Base-by-base conservation (phyloP, 2,888 invertebrate genomes). In the Schizaphis graminum region DNA sequence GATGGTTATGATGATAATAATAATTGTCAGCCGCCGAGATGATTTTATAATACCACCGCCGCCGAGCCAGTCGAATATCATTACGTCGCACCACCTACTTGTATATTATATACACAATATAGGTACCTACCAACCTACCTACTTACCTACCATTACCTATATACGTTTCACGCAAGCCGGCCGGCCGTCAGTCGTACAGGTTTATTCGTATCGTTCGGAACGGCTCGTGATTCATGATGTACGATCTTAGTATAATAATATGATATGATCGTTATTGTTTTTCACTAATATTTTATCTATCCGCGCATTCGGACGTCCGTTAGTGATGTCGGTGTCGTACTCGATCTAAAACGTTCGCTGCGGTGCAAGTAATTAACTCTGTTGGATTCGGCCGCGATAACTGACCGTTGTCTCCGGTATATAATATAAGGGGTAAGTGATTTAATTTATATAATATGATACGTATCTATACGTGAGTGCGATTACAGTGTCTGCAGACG, bases 111-210 rank as follows among this genome's bases (percentile, higher is more conserved):
- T 3, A 35, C 21, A 77, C 35, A 24, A 8, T 77, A 41, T 53
- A 53, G 53, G 53, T 53, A 53, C 53, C 53, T 53, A 53, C 53
- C 53, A 53, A 21, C 53, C 53, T 44, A 77, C n/a, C 49, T n/a
- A 87, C 28, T 57, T 85, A 85, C 44, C 44, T 86, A 77, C 35
- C 77, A 77, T 77, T 77, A 77, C 77, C 77, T 77, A 77, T 77
- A 35, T 77, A 89, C 56, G 56, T 89, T 89, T 89, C 26, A 57
- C 44, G 89, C n/a, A 8, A 41, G 89, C 41, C 89, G 89, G 16
- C 89, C 89, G 89, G 89, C 57, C 89, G 89, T 89, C 89, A 57
- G 89, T 89, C 57, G 89, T 89, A 61, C 89, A 61, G 89, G 89
- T 89, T 57, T 89, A 44, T 89, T 57, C 57, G 89, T 44, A 7